These are phyloP conservation scores for Diabrotica undecimpunctata DNA, from an alignment of 1,140 invertebrate species.

Conservation along the genomic window DNA sequence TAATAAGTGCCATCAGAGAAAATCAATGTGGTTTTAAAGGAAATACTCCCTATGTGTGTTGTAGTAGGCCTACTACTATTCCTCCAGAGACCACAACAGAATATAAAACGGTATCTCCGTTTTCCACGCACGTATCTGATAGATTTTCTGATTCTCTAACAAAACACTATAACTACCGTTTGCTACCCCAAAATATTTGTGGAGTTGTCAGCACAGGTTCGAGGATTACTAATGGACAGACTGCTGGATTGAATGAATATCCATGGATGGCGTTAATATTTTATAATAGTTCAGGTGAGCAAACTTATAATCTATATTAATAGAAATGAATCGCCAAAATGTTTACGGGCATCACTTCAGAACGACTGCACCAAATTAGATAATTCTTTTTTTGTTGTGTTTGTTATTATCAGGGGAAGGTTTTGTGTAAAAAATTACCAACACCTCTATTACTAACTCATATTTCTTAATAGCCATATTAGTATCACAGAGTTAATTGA, in stretches of 20 bases:
- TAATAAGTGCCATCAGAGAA: slow-evolving; percentile 30
- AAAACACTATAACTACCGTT: slow-evolving; percentile 29
- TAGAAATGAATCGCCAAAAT: too few relatives aligned
- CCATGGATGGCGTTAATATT: slow-evolving; percentile 56
- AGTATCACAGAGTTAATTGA: too few relatives aligned
- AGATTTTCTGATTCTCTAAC: slow-evolving; percentile 12
- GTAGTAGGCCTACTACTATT: slow-evolving; percentile 12
- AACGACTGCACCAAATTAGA: too few relatives aligned
- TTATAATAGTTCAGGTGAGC: slow-evolving; percentile 39
- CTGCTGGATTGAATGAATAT: slow-evolving; percentile 51
- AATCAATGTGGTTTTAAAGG: slow-evolving; percentile 34
- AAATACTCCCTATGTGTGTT: slow-evolving; percentile 35
- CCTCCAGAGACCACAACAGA: neutral
- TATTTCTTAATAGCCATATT: too few relatives aligned
- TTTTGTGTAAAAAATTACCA: too few relatives aligned
- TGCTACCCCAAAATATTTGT: slow-evolving; percentile 39
- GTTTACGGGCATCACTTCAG: too few relatives aligned
- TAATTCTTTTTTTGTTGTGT: too few relatives aligned
- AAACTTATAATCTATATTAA: slow-evolving; percentile 6
- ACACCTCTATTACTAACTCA: too few relatives aligned
- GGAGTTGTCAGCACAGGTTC: slow-evolving; percentile 41
- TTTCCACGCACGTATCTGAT: neutral
- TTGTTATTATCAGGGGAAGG: too few relatives aligned
- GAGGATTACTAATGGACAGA: slow-evolving; percentile 52
- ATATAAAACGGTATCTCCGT: neutral